These are phyloP conservation scores for Coptodon bakossiorum DNA, from an alignment of 2,113 vertebrate genomes.

Conservation along the genomic window DNA sequence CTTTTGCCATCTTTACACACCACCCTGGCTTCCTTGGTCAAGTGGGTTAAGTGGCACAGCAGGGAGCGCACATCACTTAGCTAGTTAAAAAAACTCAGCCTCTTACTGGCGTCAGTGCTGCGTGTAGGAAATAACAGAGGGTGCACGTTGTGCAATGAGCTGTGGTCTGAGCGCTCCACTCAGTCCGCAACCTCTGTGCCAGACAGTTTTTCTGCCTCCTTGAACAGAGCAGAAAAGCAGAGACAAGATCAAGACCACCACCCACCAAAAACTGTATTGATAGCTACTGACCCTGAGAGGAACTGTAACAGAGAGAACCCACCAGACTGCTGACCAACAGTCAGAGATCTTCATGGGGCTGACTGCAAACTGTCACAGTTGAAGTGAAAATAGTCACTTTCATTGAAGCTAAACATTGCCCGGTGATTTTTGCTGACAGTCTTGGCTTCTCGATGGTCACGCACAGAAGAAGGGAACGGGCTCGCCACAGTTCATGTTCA, in stretches of 20 bases:
- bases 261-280: constrained; percentile 28
- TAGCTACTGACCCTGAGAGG: constrained; percentile 38
- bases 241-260: constrained; percentile 37
- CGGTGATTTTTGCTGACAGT: neutral
- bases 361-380: neutral
- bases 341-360: neutral
- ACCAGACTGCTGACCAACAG: neutral
- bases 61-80: constrained; percentile 2
- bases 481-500: neutral
- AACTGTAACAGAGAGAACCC: constrained; percentile 1
- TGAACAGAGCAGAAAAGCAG: constrained; percentile 29
- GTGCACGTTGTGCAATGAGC: constrained; percentile 28
- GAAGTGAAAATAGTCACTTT: constrained; percentile 8
- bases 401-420: neutral
- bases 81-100: neutral
- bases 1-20: neutral
- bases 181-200: neutral
- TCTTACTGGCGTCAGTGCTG: constrained; percentile 6
- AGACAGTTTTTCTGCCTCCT: constrained; percentile 32
- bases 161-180: constrained; percentile 36
- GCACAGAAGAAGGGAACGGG: neutral
- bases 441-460: neutral
- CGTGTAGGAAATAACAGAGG: constrained; percentile 38
- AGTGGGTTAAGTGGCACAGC: constrained; percentile 47
- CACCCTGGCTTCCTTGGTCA: constrained; percentile 22